Evolutionary conservation across 2,113 vertebrate genomes (phyloP), one percentile per base, ranked within the genome.

Genomic region (Lagopus leucura): DNA sequence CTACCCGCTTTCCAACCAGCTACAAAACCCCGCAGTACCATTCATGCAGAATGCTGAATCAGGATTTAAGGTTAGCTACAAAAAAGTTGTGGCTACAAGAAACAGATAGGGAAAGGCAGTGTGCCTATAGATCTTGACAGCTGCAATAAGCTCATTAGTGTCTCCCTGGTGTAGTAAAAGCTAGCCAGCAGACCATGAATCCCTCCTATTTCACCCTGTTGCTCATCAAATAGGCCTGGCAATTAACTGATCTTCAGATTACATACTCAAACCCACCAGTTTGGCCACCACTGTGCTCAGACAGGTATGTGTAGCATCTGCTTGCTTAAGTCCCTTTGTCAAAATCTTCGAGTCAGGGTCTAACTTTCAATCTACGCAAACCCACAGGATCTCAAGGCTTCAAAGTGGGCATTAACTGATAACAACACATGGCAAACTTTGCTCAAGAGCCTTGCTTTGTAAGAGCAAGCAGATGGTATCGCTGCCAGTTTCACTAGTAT

Each of bases 1-100:
- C 2, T 74, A 67, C 60, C 88, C 71, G 4, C 63, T 74, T 80
- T 32, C 43, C 65, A 70, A 83, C 20, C 10, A 40, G 34, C 85
- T 67, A 50, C 75, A 40, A 81, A 40, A 48, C 43, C 61, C 86
- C 24, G 21, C 6, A 24, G 67, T 54, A 43, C 36, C 40, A 72
- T 9, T 27, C 8, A 42, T 10, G 11, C 0, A 3, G 43, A 50
- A 28, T 0, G 1, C 45, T 58, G 20, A 24, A 58, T 70, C 27
- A 11, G 42, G 55, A 80, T 38, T 20, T 58, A 21, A 54, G 69
- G 27, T 40, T n/a, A 40, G 16, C 38, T 66, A 58, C 61, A 10
- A 21, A 52, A 52, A 52, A 47, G 19, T 27, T 65, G 22, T 57
- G 48, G 61, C 57, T 43, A 69, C 7, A 3, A 70, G 34, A 11